Conservation (phyloP, 2,888 invertebrate species). For the Bellardia pandia region DNA sequence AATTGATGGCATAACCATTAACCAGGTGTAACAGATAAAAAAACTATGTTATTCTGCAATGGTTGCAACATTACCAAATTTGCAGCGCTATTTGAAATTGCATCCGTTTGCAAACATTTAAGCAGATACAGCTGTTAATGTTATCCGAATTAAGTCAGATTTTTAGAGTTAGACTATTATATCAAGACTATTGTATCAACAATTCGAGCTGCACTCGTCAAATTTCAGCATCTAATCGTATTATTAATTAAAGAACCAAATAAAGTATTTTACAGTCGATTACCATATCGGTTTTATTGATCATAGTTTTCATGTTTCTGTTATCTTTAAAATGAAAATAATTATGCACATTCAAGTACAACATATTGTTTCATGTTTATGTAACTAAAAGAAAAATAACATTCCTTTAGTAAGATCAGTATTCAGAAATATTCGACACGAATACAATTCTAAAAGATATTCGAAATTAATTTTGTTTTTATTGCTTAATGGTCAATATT, state of each 20-base stretch:
- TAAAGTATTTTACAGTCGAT: not conserved
- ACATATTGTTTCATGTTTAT: conserved; percentile 1
- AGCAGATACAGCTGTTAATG: too few species aligned
- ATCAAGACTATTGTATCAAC: too few species aligned
- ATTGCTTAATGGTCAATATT: conserved; percentile 60
- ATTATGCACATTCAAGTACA: not conserved
- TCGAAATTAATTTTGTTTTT: conserved; percentile 46
- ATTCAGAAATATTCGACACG: not conserved
- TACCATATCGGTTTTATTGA: not conserved
- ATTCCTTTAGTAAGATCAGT: not conserved
- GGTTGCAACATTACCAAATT: too few species aligned
- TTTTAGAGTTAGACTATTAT: too few species aligned
- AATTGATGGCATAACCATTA: too few species aligned
- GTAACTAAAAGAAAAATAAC: not conserved
- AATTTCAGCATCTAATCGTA: too few species aligned
- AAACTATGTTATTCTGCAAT: too few species aligned
- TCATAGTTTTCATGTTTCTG: not conserved
- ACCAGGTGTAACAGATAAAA: too few species aligned
- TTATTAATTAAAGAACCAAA: not conserved
- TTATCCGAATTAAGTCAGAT: too few species aligned
- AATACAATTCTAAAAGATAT: conserved; percentile 35
- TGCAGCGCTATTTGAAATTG: too few species aligned
- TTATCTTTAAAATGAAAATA: not conserved
- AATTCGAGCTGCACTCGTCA: too few species aligned
- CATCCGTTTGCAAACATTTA: too few species aligned